Conservation (phyloP, 2,113 vertebrate species). For the Amazona vittata region DNA sequence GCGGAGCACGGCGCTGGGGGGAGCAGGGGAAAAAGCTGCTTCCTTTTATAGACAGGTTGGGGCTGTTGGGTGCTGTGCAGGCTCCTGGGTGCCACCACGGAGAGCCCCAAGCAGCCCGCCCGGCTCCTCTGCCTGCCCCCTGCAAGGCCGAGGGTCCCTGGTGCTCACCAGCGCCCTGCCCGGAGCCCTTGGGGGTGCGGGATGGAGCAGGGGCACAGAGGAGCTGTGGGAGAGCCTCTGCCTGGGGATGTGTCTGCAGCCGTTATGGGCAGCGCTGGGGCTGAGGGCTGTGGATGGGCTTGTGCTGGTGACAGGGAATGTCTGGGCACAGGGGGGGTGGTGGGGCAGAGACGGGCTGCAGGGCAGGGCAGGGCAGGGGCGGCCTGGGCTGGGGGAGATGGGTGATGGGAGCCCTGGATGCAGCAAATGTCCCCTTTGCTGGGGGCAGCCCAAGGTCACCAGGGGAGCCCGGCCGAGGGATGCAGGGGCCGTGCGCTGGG, state of each 20-base stretch:
- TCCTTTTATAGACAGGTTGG: conserved; percentile 71
- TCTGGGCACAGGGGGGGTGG: background rate
- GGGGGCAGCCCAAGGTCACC: background rate
- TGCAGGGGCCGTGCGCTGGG: fast-evolving
- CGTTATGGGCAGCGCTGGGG: background rate
- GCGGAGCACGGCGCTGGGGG: background rate
- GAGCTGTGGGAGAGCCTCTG: fast-evolving
- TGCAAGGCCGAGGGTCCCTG: fast-evolving
- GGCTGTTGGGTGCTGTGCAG: background rate
- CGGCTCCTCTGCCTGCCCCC: background rate
- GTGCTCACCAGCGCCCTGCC: background rate
- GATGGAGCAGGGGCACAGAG: fast-evolving
- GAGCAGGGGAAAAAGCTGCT: background rate
- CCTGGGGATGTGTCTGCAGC: fast-evolving
- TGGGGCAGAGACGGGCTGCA: fast-evolving
- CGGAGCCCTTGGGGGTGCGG: fast-evolving
- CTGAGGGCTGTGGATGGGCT: background rate
- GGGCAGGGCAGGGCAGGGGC: too few relatives aligned
- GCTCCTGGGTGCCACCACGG: background rate
- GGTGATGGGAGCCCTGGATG: fast-evolving
- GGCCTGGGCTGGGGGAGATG: fast-evolving
- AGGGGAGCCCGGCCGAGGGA: fast-evolving
- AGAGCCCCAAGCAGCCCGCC: background rate
- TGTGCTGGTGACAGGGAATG: fast-evolving
- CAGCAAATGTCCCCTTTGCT: fast-evolving